Conservation (phyloP, 2,113 vertebrate species). For the Heterotilapia buettikoferi region DNA sequence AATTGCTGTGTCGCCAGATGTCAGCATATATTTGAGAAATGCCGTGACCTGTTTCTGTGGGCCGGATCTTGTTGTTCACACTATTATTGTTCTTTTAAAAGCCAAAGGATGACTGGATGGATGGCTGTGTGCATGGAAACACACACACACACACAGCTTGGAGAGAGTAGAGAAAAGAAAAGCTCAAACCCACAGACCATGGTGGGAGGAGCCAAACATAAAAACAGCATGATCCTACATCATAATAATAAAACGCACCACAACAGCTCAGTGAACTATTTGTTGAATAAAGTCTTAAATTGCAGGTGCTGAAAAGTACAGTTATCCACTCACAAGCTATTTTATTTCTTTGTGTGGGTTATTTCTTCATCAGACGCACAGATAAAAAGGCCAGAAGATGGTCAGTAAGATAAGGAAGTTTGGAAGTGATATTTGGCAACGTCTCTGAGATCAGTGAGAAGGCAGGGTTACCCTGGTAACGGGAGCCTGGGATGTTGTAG, state of each 20-base stretch:
- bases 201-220: background rate
- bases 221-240: background rate
- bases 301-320: background rate
- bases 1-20: background rate
- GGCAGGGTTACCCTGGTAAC: background rate
- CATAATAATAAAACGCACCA: background rate
- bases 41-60: background rate
- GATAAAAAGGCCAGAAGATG: background rate
- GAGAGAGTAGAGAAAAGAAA: background rate
- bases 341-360: background rate
- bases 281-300: background rate
- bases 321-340: background rate
- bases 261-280: background rate
- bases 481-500: background rate
- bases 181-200: background rate
- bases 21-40: no score
- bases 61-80: background rate
- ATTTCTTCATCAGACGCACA: background rate
- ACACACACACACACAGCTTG: background rate
- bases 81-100: background rate
- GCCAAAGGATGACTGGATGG: background rate
- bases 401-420: background rate
- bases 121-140: background rate
- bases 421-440: background rate
- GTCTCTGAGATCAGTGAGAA: background rate